These are phyloP conservation scores for Dolichallabes microphthalmus DNA, from an alignment of 2,113 vertebrate species.

Conservation along the genomic window DNA sequence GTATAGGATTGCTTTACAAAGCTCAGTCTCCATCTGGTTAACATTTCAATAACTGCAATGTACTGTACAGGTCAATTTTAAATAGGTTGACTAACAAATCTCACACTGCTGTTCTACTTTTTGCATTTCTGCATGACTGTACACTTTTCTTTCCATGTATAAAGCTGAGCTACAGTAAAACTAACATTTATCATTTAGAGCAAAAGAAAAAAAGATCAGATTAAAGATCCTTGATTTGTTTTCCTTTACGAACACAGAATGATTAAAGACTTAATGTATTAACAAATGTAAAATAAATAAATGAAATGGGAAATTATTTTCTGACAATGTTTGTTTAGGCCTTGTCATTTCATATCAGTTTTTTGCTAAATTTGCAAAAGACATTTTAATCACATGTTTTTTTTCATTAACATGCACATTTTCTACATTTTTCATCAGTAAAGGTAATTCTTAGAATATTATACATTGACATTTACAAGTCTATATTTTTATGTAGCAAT, in stretches of 20 bases:
- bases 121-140: background rate
- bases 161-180: background rate
- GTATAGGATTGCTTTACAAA: background rate
- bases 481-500: background rate
- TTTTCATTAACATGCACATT: slow-evolving; percentile 5
- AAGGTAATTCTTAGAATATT: background rate
- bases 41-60: background rate
- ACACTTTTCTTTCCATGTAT: background rate
- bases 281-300: background rate
- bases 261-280: background rate
- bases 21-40: background rate
- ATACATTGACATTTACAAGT: background rate
- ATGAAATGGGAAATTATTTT: background rate
- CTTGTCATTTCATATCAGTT: background rate
- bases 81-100: background rate
- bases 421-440: background rate
- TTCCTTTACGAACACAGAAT: background rate
- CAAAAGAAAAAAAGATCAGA: background rate
- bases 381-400: background rate
- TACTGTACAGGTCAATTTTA: background rate
- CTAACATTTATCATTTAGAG: too few relatives aligned
- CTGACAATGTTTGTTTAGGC: background rate
- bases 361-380: background rate
- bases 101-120: background rate
- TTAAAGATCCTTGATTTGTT: background rate